A percentile compares a stretch with the other conserved stretches of the same genome.
phyloP scores from a whole-genome alignment of 2,113 vertebrate species.

The Lasiurus borealis region DNA sequence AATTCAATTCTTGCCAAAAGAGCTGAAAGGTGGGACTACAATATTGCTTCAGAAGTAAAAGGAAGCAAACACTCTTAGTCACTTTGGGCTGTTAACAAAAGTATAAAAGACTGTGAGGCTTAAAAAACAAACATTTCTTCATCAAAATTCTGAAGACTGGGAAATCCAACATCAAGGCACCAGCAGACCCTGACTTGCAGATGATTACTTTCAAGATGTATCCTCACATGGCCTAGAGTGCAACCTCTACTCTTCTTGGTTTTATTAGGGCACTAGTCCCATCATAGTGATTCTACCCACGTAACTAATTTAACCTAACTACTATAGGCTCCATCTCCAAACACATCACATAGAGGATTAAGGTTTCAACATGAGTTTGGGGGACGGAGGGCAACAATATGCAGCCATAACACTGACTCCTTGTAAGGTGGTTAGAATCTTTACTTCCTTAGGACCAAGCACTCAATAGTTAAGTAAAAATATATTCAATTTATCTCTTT shows the following conservation, averaged over 20 bases:
- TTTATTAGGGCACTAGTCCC: background rate
- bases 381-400: too few relatives aligned
- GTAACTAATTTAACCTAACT: background rate
- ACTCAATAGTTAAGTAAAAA: background rate
- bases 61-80: background rate
- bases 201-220: background rate
- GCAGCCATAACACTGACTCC: background rate
- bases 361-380: background rate
- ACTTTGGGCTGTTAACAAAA: background rate
- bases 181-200: background rate
- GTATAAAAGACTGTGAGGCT: background rate
- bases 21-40: background rate
- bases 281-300: background rate
- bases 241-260: background rate
- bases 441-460: background rate
- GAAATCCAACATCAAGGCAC: background rate
- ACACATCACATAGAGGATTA: background rate
- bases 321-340: background rate
- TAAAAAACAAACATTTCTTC: background rate
- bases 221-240: rapidly evolving
- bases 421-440: background rate
- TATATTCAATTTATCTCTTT: background rate
- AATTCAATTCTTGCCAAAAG: background rate
- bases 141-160: background rate
- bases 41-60: background rate